Conservation (phyloP, 1,140 invertebrate species). For the Rhizoglyphus robini region DNA sequence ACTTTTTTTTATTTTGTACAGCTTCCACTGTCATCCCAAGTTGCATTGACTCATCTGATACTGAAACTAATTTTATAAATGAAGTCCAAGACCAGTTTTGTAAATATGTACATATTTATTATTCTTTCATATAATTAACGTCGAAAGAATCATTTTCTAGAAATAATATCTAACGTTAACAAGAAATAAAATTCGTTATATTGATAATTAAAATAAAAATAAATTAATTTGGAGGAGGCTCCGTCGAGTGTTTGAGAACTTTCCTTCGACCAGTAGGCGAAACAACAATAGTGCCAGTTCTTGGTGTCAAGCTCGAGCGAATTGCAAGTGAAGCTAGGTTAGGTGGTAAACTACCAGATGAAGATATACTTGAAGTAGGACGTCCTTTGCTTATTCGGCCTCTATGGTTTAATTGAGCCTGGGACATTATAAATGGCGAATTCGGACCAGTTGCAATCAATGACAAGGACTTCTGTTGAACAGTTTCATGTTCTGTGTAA, state of each 20-base stretch:
- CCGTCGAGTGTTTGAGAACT: conserved; percentile 4
- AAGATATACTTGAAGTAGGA: neutral
- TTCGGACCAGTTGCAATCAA: neutral
- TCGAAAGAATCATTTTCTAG: too few relatives aligned
- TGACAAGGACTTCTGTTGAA: neutral
- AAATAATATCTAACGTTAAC: neutral
- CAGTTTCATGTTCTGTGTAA: neutral
- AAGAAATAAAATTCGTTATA: conserved; percentile 9
- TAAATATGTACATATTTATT: too few relatives aligned
- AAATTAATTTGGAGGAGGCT: conserved; percentile 2
- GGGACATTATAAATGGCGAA: neutral
- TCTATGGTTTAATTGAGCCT: neutral
- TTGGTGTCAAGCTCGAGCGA: neutral
- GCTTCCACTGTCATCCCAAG: too few relatives aligned
- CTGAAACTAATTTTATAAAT: too few relatives aligned
- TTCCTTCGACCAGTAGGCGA: neutral
- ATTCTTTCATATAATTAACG: too few relatives aligned
- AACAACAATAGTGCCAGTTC: neutral
- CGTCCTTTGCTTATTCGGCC: neutral
- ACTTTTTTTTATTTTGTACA: too few relatives aligned
- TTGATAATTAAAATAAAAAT: neutral
- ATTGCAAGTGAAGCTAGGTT: neutral
- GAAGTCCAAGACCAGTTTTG: too few relatives aligned
- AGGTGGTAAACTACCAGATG: neutral
- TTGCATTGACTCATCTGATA: too few relatives aligned